These are phyloP conservation scores for Raja brachyura DNA, from an alignment of 2,113 vertebrate species.

Conservation along the genomic window DNA sequence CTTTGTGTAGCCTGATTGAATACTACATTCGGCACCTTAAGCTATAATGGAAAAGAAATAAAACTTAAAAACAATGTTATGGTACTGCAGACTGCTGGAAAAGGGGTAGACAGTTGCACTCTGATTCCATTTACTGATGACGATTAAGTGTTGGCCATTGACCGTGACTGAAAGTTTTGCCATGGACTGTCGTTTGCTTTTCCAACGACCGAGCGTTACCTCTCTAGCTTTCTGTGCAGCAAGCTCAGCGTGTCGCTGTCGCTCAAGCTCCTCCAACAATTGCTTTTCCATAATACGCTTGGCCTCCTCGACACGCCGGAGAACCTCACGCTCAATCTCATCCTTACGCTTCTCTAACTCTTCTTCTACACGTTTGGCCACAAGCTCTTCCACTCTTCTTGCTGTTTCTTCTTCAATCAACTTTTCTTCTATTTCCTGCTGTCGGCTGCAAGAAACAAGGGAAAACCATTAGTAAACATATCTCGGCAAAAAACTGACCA, in stretches of 20 bases:
- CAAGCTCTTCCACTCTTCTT: slow-evolving; percentile 91
- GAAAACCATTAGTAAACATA: not conserved
- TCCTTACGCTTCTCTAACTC: slow-evolving; percentile 95
- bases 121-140: slow-evolving; percentile 36
- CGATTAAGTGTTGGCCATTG: slow-evolving; percentile 31
- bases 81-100: slow-evolving; percentile 33
- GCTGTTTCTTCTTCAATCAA: slow-evolving; percentile 98
- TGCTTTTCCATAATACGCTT: slow-evolving; percentile 99
- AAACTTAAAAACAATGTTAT: slow-evolving; percentile 24
- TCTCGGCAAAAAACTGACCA: not conserved
- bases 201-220: slow-evolving; percentile 99
- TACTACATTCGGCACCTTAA: slow-evolving; percentile 27
- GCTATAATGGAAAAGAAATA: slow-evolving; percentile 20
- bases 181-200: slow-evolving; percentile 86
- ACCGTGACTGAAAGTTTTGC: slow-evolving; percentile 75
- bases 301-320: slow-evolving; percentile 94
- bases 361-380: slow-evolving; percentile 94
- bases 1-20: slow-evolving; percentile 32
- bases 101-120: slow-evolving; percentile 3
- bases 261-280: slow-evolving; percentile 98
- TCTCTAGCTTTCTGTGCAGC: slow-evolving; percentile 96
- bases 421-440: slow-evolving; percentile 98
- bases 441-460: slow-evolving; percentile 58
- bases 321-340: slow-evolving; percentile 96
- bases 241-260: slow-evolving; percentile 95